Evolutionary conservation across 2,888 invertebrate species (phyloP), one percentile per base, ranked within the genome.

Genomic region (Drosophila diplacantha): DNA sequence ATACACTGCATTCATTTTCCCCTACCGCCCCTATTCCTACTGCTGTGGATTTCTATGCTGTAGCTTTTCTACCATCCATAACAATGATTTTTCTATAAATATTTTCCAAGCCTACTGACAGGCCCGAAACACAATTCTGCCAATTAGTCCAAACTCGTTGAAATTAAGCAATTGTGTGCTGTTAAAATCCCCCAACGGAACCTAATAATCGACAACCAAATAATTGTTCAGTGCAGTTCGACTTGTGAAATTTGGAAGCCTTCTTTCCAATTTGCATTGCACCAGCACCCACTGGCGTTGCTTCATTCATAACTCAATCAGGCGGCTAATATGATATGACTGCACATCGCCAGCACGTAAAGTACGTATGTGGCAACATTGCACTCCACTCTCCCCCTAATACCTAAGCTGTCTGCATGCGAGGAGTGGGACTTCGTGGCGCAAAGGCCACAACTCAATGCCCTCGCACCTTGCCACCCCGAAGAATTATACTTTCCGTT

Each of bases 401-500:
- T 53, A 49, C 41, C 44, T 57, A 53, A 51, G 38, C 47, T 53
- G 44, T 9, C 20, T 56, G 39, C 51, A 55, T 41, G 46, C 50
- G 58, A 58, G 57, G 65, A 69, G 65, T 61, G 53, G 57, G 57
- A 43, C 58, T 71, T 31, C 9, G 18, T 32, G 53, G 61, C 32
- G 52, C 50, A 55, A 43, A 37, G 22, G 53, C 54, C 59, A 61
- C 35, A 63, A 50, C 51, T 66, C 52, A 41, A 39, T 35, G 29
- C 51, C 35, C 41, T 11, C 29, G 24, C 54, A 34, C 43, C 47
- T 51, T 29, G 34, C 47, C 58, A 20, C 22, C 22, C 59, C 50
- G 39, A 78, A 65, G 77, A 78, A 72, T 81, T 80, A 82, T 82
- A 72, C 52, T 74, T 81, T 80, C 72, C 72, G 66, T 52, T 64